Evolutionary conservation across 2,888 invertebrate genomes (phyloP), one percentile per base, ranked within the genome.

Genomic region (Lasioglossum vierecki): DNA sequence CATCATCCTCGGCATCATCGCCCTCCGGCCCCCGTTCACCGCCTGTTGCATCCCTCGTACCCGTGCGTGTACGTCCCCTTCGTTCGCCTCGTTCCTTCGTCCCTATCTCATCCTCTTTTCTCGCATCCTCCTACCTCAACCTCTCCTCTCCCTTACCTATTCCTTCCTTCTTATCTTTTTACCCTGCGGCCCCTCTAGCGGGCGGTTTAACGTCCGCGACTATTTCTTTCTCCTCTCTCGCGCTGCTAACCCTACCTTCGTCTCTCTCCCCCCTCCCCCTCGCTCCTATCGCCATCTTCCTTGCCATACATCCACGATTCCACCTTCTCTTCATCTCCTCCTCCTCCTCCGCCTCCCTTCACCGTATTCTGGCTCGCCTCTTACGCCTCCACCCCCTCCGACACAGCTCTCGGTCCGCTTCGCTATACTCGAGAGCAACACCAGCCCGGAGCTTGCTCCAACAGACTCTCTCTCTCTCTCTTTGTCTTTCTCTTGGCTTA

Each of bases 141-240:
- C 71, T 63, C 75, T 70, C 71, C 63, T 68, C 71, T 63, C 78
- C 68, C 79, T 85, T 79, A 53, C 76, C 79, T 84, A 86, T 83
- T 79, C 88, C 60, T 86, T 86, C 49, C 82, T 87, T 86, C 89
- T 88, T 83, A 88, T 88, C 90, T 89, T 91, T 88, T 91, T 88
- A 87, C 83, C 88, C 80, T 79, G 88, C 80, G 86, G 88, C 84
- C 73, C 85, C 86, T 81, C 86, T 88, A 91, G 83, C 89, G 87
- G 89, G 85, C 82, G 84, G 86, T 88, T 89, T 90, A 88, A 89
- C 88, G 84, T 91, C 89, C 90, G 88, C 88, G 78, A 88, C 83
- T 89, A 88, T 90, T 91, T 86, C 83, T 70, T 71, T 46, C 76
- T 68, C 35, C 35, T 39, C 63, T n/a, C 49, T 71, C 35, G 60